Percentiles rank a stretch among this genome's conserved stretches.
These are phyloP conservation scores for Madoqua kirkii DNA, from an alignment of 2,113 vertebrate species.

Conservation along the genomic window DNA sequence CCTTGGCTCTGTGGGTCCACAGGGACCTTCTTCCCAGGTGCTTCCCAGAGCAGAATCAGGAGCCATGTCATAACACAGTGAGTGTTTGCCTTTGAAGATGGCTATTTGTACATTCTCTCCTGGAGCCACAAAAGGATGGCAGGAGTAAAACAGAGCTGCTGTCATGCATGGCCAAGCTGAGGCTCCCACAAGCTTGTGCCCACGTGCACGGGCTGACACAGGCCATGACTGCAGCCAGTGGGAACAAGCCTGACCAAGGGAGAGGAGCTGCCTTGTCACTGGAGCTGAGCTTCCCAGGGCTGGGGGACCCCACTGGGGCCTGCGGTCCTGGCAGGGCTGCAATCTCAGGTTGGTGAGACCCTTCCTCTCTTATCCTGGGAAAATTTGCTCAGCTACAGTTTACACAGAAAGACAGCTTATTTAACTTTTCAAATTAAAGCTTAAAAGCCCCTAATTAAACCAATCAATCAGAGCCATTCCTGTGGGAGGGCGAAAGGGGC, in stretches of 20 bases:
- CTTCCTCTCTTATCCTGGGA: conserved; percentile 7
- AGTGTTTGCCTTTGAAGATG: not conserved
- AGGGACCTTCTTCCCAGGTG: not conserved
- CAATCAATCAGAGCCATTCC: conserved; percentile 72
- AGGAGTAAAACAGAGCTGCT: not conserved
- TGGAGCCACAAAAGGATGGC: not conserved
- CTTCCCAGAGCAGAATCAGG: too few species aligned
- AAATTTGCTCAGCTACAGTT: conserved; percentile 50
- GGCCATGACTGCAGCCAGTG: fast-evolving
- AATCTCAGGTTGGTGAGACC: not conserved
- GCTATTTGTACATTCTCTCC: fast-evolving
- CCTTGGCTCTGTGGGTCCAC: fast-evolving
- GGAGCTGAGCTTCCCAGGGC: fast-evolving
- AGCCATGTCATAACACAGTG: fast-evolving
- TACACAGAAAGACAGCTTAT: conserved; percentile 23
- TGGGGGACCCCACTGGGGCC: not conserved
- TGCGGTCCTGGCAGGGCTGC: not conserved
- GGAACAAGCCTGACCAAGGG: not conserved
- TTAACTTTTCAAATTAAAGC: conserved; percentile 72
- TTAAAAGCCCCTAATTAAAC: conserved; percentile 78
- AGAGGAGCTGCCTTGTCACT: fast-evolving
- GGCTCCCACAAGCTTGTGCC: fast-evolving
- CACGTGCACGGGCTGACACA: not conserved
- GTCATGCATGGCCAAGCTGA: not conserved
- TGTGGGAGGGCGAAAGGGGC: not conserved